Evolutionary conservation across 2,113 vertebrate species (phyloP), one percentile per base, ranked within the genome.

Genomic region (Mustela nigripes): DNA sequence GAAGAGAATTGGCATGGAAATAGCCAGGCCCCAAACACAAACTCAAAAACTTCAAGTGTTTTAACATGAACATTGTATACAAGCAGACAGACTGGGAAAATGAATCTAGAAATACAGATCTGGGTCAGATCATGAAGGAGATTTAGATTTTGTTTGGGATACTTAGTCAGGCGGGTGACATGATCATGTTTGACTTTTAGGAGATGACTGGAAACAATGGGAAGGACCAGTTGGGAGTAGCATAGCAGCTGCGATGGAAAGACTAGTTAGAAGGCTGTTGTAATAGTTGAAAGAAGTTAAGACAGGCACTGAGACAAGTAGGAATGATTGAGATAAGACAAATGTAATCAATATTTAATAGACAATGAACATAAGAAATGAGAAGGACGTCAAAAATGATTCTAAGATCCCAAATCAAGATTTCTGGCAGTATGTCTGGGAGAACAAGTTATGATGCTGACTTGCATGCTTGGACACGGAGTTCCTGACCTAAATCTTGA

Each of bases 321-420:
- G 63, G 24, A 7, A 63, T 26, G 9, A 60, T 0, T 87, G 31
- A 11, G 31, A 21, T n/a, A 89, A 80, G 45, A 36, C 12, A 33
- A 33, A 89, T n/a, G 18, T 60, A 69, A 95, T 74, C 26, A 50
- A 26, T 88, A 78, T 58, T 87, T 85, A 94, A 53, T n/a, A 85
- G 18, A n/a, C 18, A 39, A 88, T 28, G 60, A 62, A 45, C 3
- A 3, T 53, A 85, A 53, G 26, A 69, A 65, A 28, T 14, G 48
- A 80, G 12, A 18, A 9, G 36, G 14, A 39, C 76, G 10, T 42
- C 21, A 90, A 58, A 42, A 18, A 83, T 36, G 36, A 69, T 58
- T 83, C 24, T 1, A 53, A 50, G 50, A 42, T 50, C 36, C 76
- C 76, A 45, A 50, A 73, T 31, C 48, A 96, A 92, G n/a, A 65